Percentiles rank a stretch among this genome's conserved stretches.
Evolutionary conservation across 30 jellyfish, hydroid and myxozoan genomes (phyloP).

Genomic region (Sanderia malayensis): DNA sequence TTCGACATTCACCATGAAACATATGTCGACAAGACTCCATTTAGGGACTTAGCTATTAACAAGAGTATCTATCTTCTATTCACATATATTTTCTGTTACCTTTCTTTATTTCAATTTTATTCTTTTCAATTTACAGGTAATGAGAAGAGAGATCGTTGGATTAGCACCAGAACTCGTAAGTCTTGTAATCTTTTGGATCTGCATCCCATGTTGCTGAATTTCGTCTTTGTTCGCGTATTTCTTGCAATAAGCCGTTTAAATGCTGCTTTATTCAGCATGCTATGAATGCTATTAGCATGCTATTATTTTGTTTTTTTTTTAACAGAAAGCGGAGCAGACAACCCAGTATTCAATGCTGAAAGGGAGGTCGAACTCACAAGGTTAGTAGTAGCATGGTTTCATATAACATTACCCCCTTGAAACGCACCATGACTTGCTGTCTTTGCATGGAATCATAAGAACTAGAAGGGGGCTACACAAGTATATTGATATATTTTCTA

Average conservation of each 20-base stretch:
- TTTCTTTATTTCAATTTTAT: too few species aligned
- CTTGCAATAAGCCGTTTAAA: background rate
- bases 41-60: too few species aligned
- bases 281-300: background rate
- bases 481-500: background rate
- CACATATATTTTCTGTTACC: too few species aligned
- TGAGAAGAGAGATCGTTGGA: constrained; percentile 1
- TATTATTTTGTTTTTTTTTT: background rate
- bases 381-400: too few species aligned
- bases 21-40: too few species aligned
- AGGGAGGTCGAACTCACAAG: constrained; percentile 29
- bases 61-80: too few species aligned
- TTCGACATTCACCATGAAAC: too few species aligned
- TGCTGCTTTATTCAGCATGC: background rate
- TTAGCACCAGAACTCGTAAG: constrained; percentile 8
- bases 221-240: background rate
- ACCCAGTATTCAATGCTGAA: constrained; percentile 29
- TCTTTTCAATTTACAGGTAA: background rate
- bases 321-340: constrained; percentile 57
- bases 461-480: background rate
- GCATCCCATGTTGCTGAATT: background rate
- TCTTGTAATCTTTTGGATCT: too few species aligned
- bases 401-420: too few species aligned
- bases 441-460: background rate
- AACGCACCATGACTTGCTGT: too few species aligned